Base-by-base conservation (phyloP, 2,113 vertebrate genomes). In the Planiliza haematocheilus region DNA sequence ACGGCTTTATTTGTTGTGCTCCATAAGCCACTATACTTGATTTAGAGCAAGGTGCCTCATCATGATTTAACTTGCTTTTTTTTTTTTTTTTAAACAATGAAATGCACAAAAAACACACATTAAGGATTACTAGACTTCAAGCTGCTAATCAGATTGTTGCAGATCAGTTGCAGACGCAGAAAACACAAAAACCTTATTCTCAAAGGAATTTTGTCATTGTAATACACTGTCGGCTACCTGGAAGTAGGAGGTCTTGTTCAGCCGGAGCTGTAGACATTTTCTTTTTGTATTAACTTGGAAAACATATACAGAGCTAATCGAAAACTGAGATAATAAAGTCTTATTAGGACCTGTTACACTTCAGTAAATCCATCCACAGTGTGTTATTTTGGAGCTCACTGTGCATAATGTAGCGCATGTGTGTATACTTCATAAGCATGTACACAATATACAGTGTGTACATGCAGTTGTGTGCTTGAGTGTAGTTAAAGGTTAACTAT, bases 401-500 rank as follows among this genome's bases (percentile, higher is more conserved):
- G 14, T 52, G 13, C 24, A 46, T 52, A 18, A 48, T 7, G 11
- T 17, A 13, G 16, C 9, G 37, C 17, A 18, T 13, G 30, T 53
- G 39, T 20, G 53, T 65, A 13, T 24, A 39, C 37, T 17, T 18
- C 10, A 48, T 9, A 41, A 51, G 11, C 7, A 7, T 41, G 6
- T 30, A 11, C 14, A 52, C 37, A 48, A 13, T 12, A 42, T 49
- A 10, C 21, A 10, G 12, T 74, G 11, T 67, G 38, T 34, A 14
- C 11, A 24, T 53, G 53, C 30, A 12, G 52, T 11, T 10, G 21
- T 59, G 38, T 70, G 56, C 37, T 4, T 43, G 43, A 48, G 34
- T 59, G 36, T 30, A 21, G 51, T 77, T 24, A n/a, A 46, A 51
- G 13, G 63, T 51, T 70, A 83, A 81, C 70, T 80, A 76, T 71